A percentile compares a stretch with the other conserved stretches of the same genome.
phyloP scores from a whole-genome alignment of 2,113 vertebrate genomes.

The Mormyrus lacerda region DNA sequence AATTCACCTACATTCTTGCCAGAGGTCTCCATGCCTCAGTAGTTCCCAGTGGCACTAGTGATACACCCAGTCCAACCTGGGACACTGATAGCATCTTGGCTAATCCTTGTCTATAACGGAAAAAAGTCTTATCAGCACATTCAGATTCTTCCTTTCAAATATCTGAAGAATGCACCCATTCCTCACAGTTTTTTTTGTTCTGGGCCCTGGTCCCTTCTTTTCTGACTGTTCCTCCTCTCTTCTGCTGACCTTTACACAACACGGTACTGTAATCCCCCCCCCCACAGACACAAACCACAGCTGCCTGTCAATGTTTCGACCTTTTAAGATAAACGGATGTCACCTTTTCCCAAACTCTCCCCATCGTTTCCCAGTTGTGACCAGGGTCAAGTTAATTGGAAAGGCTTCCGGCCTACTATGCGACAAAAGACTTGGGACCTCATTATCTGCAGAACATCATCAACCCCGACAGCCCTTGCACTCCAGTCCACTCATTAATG shows the following conservation, averaged over 20 bases:
- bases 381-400: neutral
- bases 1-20: neutral
- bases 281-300: neutral
- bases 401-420: neutral
- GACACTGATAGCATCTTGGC: neutral
- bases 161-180: neutral
- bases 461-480: neutral
- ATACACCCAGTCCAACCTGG: neutral
- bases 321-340: neutral
- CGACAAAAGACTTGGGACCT: conserved; percentile 7
- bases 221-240: neutral
- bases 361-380: neutral
- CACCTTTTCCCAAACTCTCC: neutral
- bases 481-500: neutral
- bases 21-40: neutral
- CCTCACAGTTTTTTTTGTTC: neutral
- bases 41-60: neutral
- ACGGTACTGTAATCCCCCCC: neutral
- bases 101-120: neutral
- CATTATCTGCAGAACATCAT: conserved; percentile 2
- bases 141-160: neutral
- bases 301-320: neutral
- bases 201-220: neutral
- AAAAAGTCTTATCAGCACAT: neutral
- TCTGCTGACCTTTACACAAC: neutral